Evolutionary conservation across 1,140 invertebrate species (phyloP).

Genomic region (Drosophila biarmipes): DNA sequence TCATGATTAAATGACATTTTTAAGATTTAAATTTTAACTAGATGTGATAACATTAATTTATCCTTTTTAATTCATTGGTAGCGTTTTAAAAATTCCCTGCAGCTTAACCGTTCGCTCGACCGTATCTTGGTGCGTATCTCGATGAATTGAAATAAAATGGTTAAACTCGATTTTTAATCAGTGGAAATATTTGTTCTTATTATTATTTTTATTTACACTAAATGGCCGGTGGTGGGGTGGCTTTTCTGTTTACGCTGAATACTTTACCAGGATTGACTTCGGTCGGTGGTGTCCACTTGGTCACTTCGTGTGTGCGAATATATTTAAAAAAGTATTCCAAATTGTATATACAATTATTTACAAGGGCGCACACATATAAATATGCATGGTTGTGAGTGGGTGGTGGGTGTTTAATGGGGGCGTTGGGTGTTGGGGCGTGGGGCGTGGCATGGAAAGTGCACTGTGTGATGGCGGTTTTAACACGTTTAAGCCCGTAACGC

Average conservation of each 20-base stretch:
- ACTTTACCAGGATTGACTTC: conserved; percentile 65
- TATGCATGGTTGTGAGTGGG: conserved; percentile 33
- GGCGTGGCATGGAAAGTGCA: conserved; percentile 40
- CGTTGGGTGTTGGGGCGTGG: conserved; percentile 2
- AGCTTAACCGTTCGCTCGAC: conserved; percentile 1
- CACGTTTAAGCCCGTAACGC: conserved; percentile 70
- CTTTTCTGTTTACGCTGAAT: conserved; percentile 47
- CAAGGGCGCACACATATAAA: conserved; percentile 39
- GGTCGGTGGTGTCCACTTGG: conserved; percentile 52
- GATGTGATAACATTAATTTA: not conserved
- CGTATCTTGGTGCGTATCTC: conserved; percentile 15
- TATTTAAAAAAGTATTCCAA: conserved; percentile 42
- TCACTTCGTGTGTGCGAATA: conserved; percentile 60
- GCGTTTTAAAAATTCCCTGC: conserved; percentile 6
- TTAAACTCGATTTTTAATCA: conserved; percentile 61
- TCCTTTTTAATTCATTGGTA: conserved; percentile 1
- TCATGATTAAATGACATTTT: not conserved
- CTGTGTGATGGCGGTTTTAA: conserved; percentile 71
- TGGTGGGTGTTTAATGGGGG: conserved; percentile 1
- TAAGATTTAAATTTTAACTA: not conserved
- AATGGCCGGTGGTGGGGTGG: not conserved
- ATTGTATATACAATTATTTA: conserved; percentile 66
- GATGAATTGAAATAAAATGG: conserved; percentile 57
- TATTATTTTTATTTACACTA: conserved; percentile 52
- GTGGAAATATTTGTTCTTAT: conserved; percentile 52